A percentile compares a stretch with the other conserved stretches of the same genome.
Evolutionary conservation across 2,888 invertebrate species (phyloP).

Genomic region (Marasmarcha lunaedactyla): DNA sequence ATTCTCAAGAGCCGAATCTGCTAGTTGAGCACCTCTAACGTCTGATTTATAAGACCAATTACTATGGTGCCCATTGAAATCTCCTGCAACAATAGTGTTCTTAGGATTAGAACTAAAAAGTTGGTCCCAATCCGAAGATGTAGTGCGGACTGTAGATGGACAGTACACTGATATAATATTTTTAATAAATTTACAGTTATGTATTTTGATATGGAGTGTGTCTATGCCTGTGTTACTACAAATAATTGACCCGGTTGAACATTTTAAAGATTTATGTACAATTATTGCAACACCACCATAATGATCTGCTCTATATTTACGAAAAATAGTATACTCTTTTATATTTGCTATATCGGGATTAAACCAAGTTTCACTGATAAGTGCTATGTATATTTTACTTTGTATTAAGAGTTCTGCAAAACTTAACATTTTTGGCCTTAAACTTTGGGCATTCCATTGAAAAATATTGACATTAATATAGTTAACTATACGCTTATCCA

Average conservation of each 20-base stretch:
- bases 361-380: conserved; percentile 7
- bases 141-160: conserved; percentile 2
- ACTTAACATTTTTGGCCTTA: neutral
- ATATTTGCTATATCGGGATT: neutral
- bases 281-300: conserved; percentile 9
- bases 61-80: conserved; percentile 8
- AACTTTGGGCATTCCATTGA: conserved; percentile 6
- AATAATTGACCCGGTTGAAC: neutral
- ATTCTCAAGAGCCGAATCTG: conserved; percentile 2
- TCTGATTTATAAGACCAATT: conserved; percentile 8
- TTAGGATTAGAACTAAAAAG: neutral
- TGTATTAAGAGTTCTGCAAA: neutral
- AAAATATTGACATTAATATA: conserved; percentile 11
- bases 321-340: conserved; percentile 1
- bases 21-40: conserved; percentile 3
- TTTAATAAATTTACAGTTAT: conserved; percentile 2
- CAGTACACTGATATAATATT: conserved; percentile 8
- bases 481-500: neutral
- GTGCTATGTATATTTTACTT: neutral
- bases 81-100: conserved; percentile 6
- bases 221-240: conserved; percentile 1
- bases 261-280: conserved; percentile 3
- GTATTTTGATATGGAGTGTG: conserved; percentile 2
- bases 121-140: conserved; percentile 4
- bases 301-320: conserved; percentile 3